Conservation (phyloP, 2,113 vertebrate genomes). For the Corythoichthys haematopterus region DNA sequence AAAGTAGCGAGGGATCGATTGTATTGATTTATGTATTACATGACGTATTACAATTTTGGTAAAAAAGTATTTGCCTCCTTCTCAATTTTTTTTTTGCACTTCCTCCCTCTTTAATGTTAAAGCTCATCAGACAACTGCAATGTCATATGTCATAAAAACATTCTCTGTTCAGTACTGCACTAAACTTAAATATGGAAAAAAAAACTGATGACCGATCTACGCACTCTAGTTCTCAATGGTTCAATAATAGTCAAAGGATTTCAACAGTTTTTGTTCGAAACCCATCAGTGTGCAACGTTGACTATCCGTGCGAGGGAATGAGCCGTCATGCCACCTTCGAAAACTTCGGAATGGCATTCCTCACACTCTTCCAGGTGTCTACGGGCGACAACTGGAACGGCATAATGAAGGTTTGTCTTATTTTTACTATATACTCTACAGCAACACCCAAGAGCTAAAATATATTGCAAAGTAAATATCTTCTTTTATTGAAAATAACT, state of each 20-base stretch:
- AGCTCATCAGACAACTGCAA: too few species aligned
- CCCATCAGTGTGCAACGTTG: slow-evolving; percentile 84
- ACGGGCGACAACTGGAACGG: slow-evolving; percentile 98
- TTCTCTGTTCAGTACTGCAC: not conserved
- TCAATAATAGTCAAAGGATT: not conserved
- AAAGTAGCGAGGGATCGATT: too few species aligned
- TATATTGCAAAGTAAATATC: not conserved
- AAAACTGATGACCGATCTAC: not conserved
- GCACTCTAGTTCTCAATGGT: not conserved
- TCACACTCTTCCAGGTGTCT: slow-evolving; percentile 95
- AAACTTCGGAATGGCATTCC: slow-evolving; percentile 98
- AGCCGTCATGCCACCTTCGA: slow-evolving; percentile 96
- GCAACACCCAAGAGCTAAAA: not conserved
- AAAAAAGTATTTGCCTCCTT: too few species aligned
- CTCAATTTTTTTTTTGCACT: too few species aligned
- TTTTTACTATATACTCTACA: not conserved
- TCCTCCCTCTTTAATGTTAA: too few species aligned
- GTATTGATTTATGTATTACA: too few species aligned
- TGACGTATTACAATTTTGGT: too few species aligned
- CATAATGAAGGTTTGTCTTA: slow-evolving; percentile 88
- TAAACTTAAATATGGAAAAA: not conserved
- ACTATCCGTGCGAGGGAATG: slow-evolving; percentile 96
- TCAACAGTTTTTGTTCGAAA: not conserved
- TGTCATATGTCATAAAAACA: not conserved
- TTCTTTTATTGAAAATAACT: too few species aligned